Percentiles rank a stretch among this genome's conserved stretches.
phyloP scores from a whole-genome alignment of 2,113 vertebrate species.

The Xyliphius kryptos region DNA sequence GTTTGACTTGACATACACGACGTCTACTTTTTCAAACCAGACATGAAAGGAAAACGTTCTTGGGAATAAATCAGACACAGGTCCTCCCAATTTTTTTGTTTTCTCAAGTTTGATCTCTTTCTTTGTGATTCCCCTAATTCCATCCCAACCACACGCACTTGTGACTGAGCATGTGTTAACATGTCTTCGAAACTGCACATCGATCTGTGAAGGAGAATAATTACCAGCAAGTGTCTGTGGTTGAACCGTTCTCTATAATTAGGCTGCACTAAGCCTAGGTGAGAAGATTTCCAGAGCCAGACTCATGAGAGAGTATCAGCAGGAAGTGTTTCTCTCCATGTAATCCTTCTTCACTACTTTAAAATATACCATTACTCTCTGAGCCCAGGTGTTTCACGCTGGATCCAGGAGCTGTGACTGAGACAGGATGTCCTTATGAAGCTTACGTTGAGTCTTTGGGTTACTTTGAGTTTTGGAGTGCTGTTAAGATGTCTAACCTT shows the following conservation, averaged over 20 bases:
- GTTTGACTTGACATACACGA: too few relatives aligned
- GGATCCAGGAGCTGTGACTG: constrained; percentile 56
- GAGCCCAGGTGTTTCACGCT: constrained; percentile 66
- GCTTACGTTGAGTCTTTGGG: too few relatives aligned
- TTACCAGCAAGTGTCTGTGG: constrained; percentile 46
- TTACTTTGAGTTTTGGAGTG: too few relatives aligned
- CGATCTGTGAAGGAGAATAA: constrained; percentile 1
- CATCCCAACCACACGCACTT: constrained; percentile 10
- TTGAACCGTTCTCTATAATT: constrained; percentile 59
- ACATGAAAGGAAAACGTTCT: too few relatives aligned
- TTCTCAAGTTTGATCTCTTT: constrained; percentile 6
- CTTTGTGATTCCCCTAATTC: constrained; percentile 28
- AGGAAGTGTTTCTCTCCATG: constrained; percentile 57
- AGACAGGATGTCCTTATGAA: constrained; percentile 27
- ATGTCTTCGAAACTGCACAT: constrained; percentile 42
- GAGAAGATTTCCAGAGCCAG: constrained; percentile 57
- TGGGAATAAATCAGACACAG: too few relatives aligned
- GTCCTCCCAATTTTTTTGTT: too few relatives aligned
- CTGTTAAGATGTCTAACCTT: too few relatives aligned
- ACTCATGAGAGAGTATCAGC: constrained; percentile 52
- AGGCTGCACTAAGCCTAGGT: constrained; percentile 58
- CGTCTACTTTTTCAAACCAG: too few relatives aligned
- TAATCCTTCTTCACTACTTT: constrained; percentile 52
- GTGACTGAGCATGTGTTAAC: constrained; percentile 51
- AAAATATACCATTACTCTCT: constrained; percentile 61